Percentiles rank a stretch among this genome's conserved stretches.
Evolutionary conservation across 2,888 invertebrate species (phyloP).

Genomic region (Ethmia dodecea): DNA sequence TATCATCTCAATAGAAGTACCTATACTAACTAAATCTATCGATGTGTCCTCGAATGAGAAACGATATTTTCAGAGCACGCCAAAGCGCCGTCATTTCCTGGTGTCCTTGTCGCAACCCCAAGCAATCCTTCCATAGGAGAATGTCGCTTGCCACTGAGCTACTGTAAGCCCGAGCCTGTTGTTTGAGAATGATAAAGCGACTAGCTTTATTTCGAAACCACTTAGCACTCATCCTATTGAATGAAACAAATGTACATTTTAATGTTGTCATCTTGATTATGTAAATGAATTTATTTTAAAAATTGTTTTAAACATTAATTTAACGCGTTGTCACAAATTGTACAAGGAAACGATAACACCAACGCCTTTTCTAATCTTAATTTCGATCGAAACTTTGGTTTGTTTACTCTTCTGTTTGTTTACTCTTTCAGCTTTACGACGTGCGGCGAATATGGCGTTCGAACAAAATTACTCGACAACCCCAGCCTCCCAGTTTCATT

Average conservation of each 20-base stretch:
- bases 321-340: conserved; percentile 41
- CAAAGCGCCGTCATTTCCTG: conserved; percentile 36
- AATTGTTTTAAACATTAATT: not conserved
- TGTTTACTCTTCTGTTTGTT: conserved; percentile 53
- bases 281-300: not conserved
- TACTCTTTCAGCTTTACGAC: conserved; percentile 44
- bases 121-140: conserved; percentile 27
- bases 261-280: not conserved
- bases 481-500: conserved; percentile 49
- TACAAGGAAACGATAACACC: conserved; percentile 57
- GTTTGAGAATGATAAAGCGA: conserved; percentile 67
- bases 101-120: conserved; percentile 15
- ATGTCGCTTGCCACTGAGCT: conserved; percentile 25
- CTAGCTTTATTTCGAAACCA: conserved; percentile 45
- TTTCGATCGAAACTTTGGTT: conserved; percentile 61
- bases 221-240: conserved; percentile 14
- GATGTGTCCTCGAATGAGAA: conserved; percentile 35
- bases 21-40: too few relatives aligned
- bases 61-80: conserved; percentile 40
- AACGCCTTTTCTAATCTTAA: conserved; percentile 57
- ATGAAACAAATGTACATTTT: not conserved
- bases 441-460: conserved; percentile 51
- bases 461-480: conserved; percentile 53
- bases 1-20: too few relatives aligned
- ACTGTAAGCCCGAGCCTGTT: conserved; percentile 44